Base-by-base conservation (phyloP, 2,113 vertebrate species). In the Beaufortia kweichowensis region DNA sequence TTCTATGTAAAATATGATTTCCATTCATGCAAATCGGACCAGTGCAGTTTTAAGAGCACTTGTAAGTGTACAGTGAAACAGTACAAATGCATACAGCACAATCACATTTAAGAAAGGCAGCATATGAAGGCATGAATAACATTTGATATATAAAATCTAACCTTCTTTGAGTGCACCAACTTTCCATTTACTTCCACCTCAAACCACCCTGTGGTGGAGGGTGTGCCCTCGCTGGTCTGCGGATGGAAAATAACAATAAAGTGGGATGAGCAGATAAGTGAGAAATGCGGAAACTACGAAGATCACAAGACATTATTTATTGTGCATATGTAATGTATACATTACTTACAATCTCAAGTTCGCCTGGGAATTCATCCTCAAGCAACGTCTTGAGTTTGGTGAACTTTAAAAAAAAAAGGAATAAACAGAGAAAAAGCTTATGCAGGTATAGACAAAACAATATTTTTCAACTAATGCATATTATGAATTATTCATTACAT, bases 81-180 rank as follows among this genome's bases (percentile, higher is more conserved):
- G 12, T 15, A 39, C n/a, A n/a, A n/a, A n/a, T n/a, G n/a, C n/a
- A n/a, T 11, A 39, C 11, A 11, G 35, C 8, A 39, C 35, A 10
- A 39, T 10, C n/a, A 35, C 35, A n/a, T 35, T 35, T 9, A 35
- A 35, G 35, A 35, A 8, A 35, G 35, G 2, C 14, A 46, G 12
- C 15, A 15, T 3, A 17, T 0, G 43, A 46, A 46, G 43, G 12
- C 43, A 14, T 15, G 14, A 4, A 2, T 35, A 35, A n/a, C n/a
- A n/a, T 35, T 35, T 35, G 8, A 10, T 35, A 9, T 35, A 69
- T 43, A 23, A 6, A 46, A 11, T 33, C 39, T 29, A 41, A 85
- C 84, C 86, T 87, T 85, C 71, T 87, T 87, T 6, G 86, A 87
- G 73, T 87, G 86, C 24, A 85, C 83, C 78, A 85, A 65, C 17